Conservation (phyloP, 1,140 invertebrate genomes). For the Anastrepha ludens region DNA sequence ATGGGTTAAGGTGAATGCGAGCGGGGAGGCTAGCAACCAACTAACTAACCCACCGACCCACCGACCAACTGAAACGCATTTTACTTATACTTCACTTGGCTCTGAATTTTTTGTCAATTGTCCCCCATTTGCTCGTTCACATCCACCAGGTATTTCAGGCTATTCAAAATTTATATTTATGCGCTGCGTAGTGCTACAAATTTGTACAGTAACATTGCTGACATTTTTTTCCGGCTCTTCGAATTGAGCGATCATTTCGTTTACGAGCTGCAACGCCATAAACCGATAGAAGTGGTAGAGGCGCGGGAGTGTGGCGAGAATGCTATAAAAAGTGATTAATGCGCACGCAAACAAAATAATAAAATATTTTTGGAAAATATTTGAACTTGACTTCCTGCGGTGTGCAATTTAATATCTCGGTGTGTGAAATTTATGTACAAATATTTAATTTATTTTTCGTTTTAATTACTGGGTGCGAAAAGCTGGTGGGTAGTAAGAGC, state of each 20-base stretch:
- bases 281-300: background rate
- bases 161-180: background rate
- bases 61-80: background rate
- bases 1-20: conserved; percentile 46
- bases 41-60: background rate
- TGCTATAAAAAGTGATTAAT: conserved; percentile 33
- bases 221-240: background rate
- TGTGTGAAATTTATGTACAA: background rate
- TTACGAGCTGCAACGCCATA: background rate
- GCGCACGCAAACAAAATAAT: conserved; percentile 15
- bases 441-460: background rate
- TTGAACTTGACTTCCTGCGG: conserved; percentile 10
- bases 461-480: background rate
- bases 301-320: background rate
- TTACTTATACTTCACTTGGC: background rate
- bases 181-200: background rate
- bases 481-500: too few relatives aligned
- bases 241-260: conserved; percentile 38
- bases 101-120: background rate
- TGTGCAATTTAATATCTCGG: background rate
- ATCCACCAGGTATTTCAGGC: background rate
- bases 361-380: conserved; percentile 17
- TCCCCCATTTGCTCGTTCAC: background rate
- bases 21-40: background rate
- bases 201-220: background rate